Evolutionary conservation across 2,113 vertebrate genomes (phyloP).

Genomic region (Garra rufa): DNA sequence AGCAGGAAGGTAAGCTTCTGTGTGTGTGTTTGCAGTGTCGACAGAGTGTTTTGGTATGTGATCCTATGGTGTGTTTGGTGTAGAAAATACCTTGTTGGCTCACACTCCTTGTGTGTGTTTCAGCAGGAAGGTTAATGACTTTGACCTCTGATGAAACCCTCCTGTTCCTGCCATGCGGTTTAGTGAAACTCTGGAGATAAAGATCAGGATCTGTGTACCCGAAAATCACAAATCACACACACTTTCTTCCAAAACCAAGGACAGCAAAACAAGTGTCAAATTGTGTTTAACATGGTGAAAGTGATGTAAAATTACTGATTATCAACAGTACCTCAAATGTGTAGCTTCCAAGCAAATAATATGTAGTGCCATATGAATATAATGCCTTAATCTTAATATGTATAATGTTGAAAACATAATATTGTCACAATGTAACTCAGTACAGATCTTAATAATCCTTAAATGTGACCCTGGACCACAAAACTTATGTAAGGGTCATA

Average conservation of each 20-base stretch:
- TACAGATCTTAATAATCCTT: not conserved
- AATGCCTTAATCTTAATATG: not conserved
- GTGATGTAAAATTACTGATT: not conserved
- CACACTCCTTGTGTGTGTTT: slow-evolving; percentile 62
- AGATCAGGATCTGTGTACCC: not conserved
- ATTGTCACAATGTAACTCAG: not conserved
- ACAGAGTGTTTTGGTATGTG: slow-evolving; percentile 67
- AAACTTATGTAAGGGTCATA: no score
- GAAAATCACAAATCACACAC: not conserved
- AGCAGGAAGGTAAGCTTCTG: not conserved
- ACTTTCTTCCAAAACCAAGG: not conserved
- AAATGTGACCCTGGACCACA: no score
- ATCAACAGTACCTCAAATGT: not conserved
- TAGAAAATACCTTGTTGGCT: slow-evolving; percentile 51
- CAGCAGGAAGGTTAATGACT: slow-evolving; percentile 75
- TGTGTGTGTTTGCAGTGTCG: slow-evolving; percentile 63
- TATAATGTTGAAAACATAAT: not conserved
- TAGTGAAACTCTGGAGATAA: slow-evolving; percentile 1
- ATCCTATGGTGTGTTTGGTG: slow-evolving; percentile 63
- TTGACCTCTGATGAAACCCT: slow-evolving; percentile 66
- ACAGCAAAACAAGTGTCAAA: slow-evolving; percentile 7
- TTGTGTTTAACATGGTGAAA: not conserved
- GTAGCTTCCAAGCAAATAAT: not conserved
- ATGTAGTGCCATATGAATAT: not conserved
- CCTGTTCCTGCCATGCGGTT: not conserved